A percentile compares a stretch with the other conserved stretches of the same genome.
Conservation (phyloP, 2,113 vertebrate genomes). For the Phasianus colchicus region DNA sequence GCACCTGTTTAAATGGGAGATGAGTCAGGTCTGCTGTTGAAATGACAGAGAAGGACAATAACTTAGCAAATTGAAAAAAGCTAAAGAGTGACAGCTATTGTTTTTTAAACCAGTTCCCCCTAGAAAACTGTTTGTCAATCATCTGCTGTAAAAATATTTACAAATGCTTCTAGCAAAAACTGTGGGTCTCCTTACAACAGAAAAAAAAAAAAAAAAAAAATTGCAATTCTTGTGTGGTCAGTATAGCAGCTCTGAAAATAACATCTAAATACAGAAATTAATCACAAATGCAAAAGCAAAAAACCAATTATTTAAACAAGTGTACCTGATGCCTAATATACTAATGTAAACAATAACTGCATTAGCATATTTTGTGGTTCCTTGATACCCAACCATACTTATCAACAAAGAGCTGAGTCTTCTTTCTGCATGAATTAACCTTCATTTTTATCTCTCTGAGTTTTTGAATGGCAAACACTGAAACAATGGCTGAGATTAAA, state of each 20-base stretch:
- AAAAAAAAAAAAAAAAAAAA: neutral
- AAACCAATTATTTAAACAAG: neutral
- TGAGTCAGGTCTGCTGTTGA: neutral
- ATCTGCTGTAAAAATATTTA: neutral
- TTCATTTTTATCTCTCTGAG: conserved; percentile 32
- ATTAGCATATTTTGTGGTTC: conserved; percentile 1
- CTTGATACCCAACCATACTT: neutral
- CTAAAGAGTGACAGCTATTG: neutral
- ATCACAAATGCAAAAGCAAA: neutral
- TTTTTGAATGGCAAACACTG: conserved; percentile 44
- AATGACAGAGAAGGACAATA: neutral
- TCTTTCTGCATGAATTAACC: conserved; percentile 51
- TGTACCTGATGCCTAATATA: neutral
- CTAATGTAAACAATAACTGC: neutral
- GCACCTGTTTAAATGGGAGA: neutral
- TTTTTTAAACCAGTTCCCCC: neutral
- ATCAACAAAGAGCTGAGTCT: neutral
- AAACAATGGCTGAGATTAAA: conserved; percentile 50
- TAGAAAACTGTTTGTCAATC: neutral
- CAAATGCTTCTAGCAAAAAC: neutral
- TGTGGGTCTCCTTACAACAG: neutral
- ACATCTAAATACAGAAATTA: neutral
- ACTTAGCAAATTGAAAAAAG: neutral
- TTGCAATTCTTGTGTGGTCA: neutral
- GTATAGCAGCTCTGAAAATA: neutral